These are phyloP conservation scores for Cynocephalus volans DNA, from an alignment of 2,113 vertebrate genomes.

Conservation along the genomic window DNA sequence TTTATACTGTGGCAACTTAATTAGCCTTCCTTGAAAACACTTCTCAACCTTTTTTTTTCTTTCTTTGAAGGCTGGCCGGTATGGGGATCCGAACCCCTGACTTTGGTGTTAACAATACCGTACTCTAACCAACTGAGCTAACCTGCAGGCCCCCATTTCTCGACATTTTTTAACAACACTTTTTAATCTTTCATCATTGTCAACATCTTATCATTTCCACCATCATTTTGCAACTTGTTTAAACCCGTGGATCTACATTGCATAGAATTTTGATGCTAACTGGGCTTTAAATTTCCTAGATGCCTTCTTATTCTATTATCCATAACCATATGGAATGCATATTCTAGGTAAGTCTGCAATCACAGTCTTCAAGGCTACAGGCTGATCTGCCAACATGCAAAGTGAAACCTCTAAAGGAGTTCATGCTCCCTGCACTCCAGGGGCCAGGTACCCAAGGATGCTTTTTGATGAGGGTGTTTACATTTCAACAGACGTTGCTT, in stretches of 20 bases:
- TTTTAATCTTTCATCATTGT: neutral
- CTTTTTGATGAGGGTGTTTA: neutral
- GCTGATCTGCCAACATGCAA: rapidly evolving
- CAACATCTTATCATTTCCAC: neutral
- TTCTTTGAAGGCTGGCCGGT: no score
- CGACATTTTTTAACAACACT: neutral
- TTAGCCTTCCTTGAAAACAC: neutral
- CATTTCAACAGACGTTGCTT: neutral
- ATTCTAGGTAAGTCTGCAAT: neutral
- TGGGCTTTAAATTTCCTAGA: neutral
- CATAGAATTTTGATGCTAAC: neutral
- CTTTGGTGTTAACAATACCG: no score
- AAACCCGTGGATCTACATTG: neutral
- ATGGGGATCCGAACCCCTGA: no score
- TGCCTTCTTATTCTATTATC: neutral
- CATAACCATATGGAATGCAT: neutral
- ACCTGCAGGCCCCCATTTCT: no score
- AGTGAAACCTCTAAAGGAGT: neutral
- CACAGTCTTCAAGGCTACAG: neutral
- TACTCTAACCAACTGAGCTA: no score
- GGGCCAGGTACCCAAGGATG: neutral
- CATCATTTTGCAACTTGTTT: neutral
- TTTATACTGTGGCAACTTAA: neutral
- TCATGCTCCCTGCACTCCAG: neutral
- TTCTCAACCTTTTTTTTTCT: neutral